These are phyloP conservation scores for Rynchops niger DNA, from an alignment of 2,113 vertebrate genomes.

Conservation along the genomic window DNA sequence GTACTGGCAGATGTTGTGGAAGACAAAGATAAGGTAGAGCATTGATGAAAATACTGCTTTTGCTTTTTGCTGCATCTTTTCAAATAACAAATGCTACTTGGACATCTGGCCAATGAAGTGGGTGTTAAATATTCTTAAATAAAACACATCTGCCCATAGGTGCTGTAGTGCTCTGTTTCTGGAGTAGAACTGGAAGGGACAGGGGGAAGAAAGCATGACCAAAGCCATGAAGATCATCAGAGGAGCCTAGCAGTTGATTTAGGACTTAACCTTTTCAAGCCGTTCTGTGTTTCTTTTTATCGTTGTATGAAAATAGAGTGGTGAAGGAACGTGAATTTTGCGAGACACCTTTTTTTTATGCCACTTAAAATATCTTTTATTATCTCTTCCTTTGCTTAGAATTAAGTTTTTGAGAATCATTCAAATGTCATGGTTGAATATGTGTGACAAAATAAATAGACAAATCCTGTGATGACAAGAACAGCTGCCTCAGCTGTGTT, in stretches of 20 bases:
- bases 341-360: neutral
- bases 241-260: neutral
- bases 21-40: constrained; percentile 94
- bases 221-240: neutral
- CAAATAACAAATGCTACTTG: neutral
- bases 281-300: neutral
- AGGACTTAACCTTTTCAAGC: neutral
- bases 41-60: neutral
- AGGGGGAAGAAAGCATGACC: neutral
- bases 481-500: neutral
- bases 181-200: neutral
- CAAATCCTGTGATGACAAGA: neutral
- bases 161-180: neutral
- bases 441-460: neutral
- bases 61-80: neutral
- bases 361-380: neutral
- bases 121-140: neutral
- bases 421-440: neutral
- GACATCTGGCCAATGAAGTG: neutral
- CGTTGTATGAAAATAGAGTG: neutral
- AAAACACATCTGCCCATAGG: neutral
- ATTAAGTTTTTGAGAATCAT: neutral
- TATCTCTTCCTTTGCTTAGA: neutral
- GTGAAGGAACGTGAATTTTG: neutral
- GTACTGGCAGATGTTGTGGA: constrained; percentile 93